These are phyloP conservation scores for Acromyrmex echinatior DNA, from an alignment of 1,140 invertebrate genomes.

Conservation along the genomic window DNA sequence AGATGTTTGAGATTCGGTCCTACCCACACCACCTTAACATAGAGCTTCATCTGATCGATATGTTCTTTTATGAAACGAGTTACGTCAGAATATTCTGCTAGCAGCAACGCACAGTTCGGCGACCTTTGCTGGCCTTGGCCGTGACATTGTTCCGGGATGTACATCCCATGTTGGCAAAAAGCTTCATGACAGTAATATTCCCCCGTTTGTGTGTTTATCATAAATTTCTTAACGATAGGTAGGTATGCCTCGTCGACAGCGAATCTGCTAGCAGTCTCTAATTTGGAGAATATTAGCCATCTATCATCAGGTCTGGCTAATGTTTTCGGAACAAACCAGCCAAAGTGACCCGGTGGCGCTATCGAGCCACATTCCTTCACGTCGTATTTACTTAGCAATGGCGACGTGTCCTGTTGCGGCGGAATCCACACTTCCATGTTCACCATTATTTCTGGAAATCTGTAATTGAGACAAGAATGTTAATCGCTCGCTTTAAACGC, in stretches of 20 bases:
- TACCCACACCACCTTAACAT: slow-evolving; percentile 89
- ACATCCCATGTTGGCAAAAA: slow-evolving; percentile 88
- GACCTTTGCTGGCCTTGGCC: slow-evolving; percentile 66
- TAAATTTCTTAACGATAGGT: slow-evolving; percentile 68
- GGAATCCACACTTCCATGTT: slow-evolving; percentile 91
- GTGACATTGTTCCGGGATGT: slow-evolving; percentile 87
- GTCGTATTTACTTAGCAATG: slow-evolving; percentile 80
- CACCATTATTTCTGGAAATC: slow-evolving; percentile 88
- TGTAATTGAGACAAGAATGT: slow-evolving; percentile 68
- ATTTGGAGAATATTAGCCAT: slow-evolving; percentile 87
- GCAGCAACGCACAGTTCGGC: slow-evolving; percentile 87
- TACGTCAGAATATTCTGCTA: slow-evolving; percentile 87
- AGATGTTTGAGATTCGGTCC: slow-evolving; percentile 87
- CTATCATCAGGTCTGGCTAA: slow-evolving; percentile 82
- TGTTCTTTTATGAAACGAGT: slow-evolving; percentile 87
- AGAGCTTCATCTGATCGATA: slow-evolving; percentile 87
- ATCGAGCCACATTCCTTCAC: slow-evolving; percentile 89
- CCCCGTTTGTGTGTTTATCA: slow-evolving; percentile 54
- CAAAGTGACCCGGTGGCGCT: slow-evolving; percentile 89
- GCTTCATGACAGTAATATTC: slow-evolving; percentile 85
- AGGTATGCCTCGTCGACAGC: slow-evolving; percentile 81
- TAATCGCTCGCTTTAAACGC: not conserved
- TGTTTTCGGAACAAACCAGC: slow-evolving; percentile 90
- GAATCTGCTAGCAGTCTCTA: slow-evolving; percentile 84
- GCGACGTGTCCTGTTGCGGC: slow-evolving; percentile 87